phyloP scores from a whole-genome alignment of 2,797 vertebrate genomes.

The Gambelia wislizenii region DNA sequence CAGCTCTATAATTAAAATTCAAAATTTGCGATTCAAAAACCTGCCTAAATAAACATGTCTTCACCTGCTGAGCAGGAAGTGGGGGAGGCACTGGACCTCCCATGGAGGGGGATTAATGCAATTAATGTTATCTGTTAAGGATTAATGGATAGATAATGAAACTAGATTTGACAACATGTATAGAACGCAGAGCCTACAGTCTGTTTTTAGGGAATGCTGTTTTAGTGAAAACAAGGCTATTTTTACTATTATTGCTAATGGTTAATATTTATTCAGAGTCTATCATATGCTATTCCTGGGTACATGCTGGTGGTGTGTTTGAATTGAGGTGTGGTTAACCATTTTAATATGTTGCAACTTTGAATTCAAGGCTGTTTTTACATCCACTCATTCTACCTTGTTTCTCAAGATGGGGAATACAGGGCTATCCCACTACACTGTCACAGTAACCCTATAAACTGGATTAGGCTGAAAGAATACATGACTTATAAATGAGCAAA shows the following conservation, averaged over 20 bases:
- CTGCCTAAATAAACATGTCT: too few relatives aligned
- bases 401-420: neutral
- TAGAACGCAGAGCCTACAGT: neutral
- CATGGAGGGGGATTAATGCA: too few relatives aligned
- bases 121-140: neutral
- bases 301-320: too few relatives aligned
- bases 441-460: neutral
- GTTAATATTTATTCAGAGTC: neutral
- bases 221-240: neutral
- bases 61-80: too few relatives aligned
- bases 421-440: neutral
- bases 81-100: too few relatives aligned
- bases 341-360: neutral
- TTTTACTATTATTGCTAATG: neutral
- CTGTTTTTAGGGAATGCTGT: neutral
- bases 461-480: neutral
- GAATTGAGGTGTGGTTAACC: too few relatives aligned
- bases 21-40: too few relatives aligned
- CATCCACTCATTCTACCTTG: neutral
- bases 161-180: neutral
- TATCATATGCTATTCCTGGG: neutral
- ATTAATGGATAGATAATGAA: slow-evolving; percentile 10
- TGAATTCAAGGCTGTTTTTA: neutral
- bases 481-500: neutral
- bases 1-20: too few relatives aligned